Conservation (phyloP, 1,140 invertebrate genomes). For the Heterodera schachtii region DNA sequence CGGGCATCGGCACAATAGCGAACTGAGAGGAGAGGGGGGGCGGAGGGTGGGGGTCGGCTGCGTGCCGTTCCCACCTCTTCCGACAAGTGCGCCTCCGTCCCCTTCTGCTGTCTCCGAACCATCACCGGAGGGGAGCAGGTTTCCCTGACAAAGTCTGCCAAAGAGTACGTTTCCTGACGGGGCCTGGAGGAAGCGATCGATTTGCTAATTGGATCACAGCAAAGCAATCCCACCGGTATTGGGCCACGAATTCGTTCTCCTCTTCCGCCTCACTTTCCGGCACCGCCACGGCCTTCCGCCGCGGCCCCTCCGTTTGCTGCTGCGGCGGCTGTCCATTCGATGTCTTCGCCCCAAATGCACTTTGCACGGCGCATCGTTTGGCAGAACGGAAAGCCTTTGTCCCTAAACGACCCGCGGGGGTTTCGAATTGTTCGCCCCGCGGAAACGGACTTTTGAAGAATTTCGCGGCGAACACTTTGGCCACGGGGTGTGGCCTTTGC, state of each 20-base stretch:
- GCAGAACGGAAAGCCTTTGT: constrained; percentile 4
- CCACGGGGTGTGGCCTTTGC: constrained; percentile 2
- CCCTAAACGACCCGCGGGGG: neutral
- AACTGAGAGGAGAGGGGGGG: neutral
- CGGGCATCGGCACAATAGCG: constrained; percentile 18
- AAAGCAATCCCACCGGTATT: constrained; percentile 9
- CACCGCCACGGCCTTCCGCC: neutral
- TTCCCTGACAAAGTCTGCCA: constrained; percentile 30
- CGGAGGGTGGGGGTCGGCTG: neutral
- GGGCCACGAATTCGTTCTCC: constrained; percentile 26
- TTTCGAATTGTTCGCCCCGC: too few species aligned
- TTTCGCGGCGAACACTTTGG: constrained; percentile 16
- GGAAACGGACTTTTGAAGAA: constrained; percentile 11
- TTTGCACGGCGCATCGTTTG: constrained; percentile 8
- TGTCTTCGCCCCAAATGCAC: neutral
- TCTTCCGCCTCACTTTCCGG: constrained; percentile 30
- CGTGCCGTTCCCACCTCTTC: neutral
- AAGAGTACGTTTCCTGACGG: constrained; percentile 25
- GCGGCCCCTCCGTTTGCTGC: neutral
- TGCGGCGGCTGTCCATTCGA: neutral
- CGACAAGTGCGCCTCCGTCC: neutral
- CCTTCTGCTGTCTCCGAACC: neutral
- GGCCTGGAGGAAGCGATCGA: constrained; percentile 1
- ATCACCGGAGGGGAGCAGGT: constrained; percentile 2
- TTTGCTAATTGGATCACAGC: neutral